These are phyloP conservation scores for Euglossa dilemma DNA, from an alignment of 1,140 invertebrate genomes.

Conservation along the genomic window DNA sequence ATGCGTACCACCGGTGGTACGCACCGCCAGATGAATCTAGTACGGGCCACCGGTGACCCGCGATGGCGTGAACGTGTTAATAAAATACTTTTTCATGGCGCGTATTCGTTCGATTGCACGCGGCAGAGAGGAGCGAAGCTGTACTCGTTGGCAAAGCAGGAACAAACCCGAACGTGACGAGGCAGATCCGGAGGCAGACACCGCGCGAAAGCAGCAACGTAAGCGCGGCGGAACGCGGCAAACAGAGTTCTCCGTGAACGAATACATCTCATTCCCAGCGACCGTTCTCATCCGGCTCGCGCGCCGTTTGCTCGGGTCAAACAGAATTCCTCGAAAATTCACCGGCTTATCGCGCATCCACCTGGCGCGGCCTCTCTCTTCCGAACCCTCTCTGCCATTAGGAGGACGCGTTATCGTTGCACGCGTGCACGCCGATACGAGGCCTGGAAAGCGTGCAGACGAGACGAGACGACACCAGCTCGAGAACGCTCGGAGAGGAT, in stretches of 20 bases:
- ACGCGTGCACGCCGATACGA: neutral
- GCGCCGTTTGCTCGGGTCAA: slow-evolving; percentile 21
- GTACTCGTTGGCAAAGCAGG: neutral
- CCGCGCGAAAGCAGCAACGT: neutral
- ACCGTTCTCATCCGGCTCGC: slow-evolving; percentile 1
- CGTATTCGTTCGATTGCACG: too few relatives aligned
- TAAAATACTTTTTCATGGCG: too few relatives aligned
- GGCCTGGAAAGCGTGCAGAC: slow-evolving; percentile 1
- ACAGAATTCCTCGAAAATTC: slow-evolving; percentile 27
- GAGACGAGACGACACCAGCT: neutral
- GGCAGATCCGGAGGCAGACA: too few relatives aligned
- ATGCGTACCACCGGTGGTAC: too few relatives aligned
- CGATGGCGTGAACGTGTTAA: too few relatives aligned
- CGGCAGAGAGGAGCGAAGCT: too few relatives aligned
- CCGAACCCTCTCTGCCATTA: slow-evolving; percentile 15
- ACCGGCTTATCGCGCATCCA: slow-evolving; percentile 31
- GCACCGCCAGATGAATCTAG: too few relatives aligned
- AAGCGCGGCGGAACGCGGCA: neutral
- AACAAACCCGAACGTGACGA: neutral
- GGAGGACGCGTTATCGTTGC: slow-evolving; percentile 25
- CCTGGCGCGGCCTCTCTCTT: neutral
- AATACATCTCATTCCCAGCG: neutral
- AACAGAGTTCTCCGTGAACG: neutral
- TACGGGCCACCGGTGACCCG: too few relatives aligned
- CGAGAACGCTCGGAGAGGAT: neutral